These are phyloP conservation scores for Bufo bufo DNA, from an alignment of 2,113 vertebrate species.

Conservation along the genomic window DNA sequence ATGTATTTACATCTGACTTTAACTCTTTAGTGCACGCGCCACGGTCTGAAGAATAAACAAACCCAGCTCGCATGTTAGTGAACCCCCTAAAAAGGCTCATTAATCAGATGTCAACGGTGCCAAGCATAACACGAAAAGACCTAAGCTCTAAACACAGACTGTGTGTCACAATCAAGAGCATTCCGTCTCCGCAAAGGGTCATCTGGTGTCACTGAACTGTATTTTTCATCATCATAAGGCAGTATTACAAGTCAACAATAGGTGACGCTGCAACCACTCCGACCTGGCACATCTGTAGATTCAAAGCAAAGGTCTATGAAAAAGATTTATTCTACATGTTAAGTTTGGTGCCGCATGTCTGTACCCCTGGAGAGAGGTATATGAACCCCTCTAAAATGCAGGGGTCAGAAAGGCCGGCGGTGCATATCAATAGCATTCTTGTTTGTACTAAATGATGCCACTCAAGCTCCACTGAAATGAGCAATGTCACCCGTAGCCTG, in stretches of 20 bases:
- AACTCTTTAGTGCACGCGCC: constrained; percentile 45
- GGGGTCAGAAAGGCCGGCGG: not conserved
- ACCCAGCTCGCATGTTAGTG: constrained; percentile 1
- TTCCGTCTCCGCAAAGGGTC: constrained; percentile 39
- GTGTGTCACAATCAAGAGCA: constrained; percentile 54
- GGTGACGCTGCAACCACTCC: constrained; percentile 20
- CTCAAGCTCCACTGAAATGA: not conserved
- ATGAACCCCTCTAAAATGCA: not conserved
- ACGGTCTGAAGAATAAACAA: constrained; percentile 46
- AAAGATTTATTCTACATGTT: not conserved
- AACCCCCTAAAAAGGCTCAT: constrained; percentile 46
- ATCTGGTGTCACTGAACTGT: constrained; percentile 51
- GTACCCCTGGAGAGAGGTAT: not conserved
- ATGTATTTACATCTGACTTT: constrained; percentile 52
- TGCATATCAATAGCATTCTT: not conserved
- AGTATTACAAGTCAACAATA: constrained; percentile 31
- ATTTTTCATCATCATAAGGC: constrained; percentile 13
- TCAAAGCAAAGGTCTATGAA: not conserved
- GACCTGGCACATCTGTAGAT: not conserved
- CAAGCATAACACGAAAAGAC: constrained; percentile 52
- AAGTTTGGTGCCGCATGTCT: not conserved
- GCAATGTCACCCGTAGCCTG: not conserved
- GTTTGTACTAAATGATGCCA: not conserved
- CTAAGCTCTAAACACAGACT: constrained; percentile 52
- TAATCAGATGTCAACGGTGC: constrained; percentile 53